Percentiles rank a stretch among this genome's conserved stretches.
These are phyloP conservation scores for Trogon surrucura DNA, from an alignment of 2,113 vertebrate genomes.

Conservation along the genomic window DNA sequence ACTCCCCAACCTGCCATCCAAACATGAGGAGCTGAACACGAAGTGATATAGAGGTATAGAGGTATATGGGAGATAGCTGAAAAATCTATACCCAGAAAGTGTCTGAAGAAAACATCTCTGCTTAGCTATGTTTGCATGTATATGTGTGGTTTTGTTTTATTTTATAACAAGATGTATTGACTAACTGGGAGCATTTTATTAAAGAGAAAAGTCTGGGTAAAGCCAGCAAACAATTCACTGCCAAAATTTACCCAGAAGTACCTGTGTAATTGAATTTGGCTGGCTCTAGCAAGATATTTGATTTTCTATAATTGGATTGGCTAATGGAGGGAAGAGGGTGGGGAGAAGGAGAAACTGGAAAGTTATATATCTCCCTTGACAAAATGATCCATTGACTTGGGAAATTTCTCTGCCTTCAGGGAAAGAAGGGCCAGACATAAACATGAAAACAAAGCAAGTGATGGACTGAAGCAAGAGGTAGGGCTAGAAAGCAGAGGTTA, in stretches of 20 bases:
- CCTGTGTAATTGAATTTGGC: conserved; percentile 72
- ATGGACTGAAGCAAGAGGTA: conserved; percentile 14
- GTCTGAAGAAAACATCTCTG: not conserved
- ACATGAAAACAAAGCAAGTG: conserved; percentile 27
- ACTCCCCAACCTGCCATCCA: not conserved
- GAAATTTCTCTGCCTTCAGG: conserved; percentile 34
- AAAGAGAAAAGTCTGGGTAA: conserved; percentile 55
- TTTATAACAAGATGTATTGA: conserved; percentile 52
- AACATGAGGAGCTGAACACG: not conserved
- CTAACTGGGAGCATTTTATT: conserved; percentile 57
- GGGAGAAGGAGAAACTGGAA: conserved; percentile 30
- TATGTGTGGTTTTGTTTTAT: conserved; percentile 17
- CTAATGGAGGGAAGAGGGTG: conserved; percentile 55
- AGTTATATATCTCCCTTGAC: conserved; percentile 60
- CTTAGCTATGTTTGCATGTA: not conserved
- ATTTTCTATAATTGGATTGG: conserved; percentile 76
- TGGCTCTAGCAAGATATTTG: conserved; percentile 66
- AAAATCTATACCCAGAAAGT: not conserved
- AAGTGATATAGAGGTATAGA: not conserved
- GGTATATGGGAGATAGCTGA: not conserved
- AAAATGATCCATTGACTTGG: conserved; percentile 53
- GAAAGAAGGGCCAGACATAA: conserved; percentile 16
- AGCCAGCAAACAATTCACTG: conserved; percentile 62
- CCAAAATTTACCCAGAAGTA: conserved; percentile 73
- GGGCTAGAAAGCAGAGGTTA: not conserved